Evolutionary conservation across 2,888 invertebrate genomes (phyloP), one percentile per base, ranked within the genome.

Genomic region (Cephus runcator): DNA sequence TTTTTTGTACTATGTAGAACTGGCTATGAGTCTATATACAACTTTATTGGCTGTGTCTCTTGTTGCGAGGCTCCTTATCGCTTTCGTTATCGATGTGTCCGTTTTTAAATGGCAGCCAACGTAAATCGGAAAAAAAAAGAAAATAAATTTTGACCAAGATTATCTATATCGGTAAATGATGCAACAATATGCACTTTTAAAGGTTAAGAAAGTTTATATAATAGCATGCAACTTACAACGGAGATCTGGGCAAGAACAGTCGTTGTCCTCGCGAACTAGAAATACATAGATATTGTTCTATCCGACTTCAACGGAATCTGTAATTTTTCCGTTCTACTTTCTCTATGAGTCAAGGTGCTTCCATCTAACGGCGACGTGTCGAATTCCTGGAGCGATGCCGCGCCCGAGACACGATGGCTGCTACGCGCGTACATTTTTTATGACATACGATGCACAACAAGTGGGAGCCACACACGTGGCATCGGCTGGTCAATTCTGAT

Each of bases 311-410:
- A 56, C 23, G 56, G 23, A 23, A 56, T 56, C 56, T 56, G 23
- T 56, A 6, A 56, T 56, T 56, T 56, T 56, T 56, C 56, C 56
- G 56, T 56, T 56, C 56, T 6, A 23, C 56, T 56, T 56, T 56
- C 56, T 56, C 56, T 56, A 6, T 2, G 56, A 56, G 69, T 75
- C 74, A 68, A 73, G 73, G 85, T 79, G 82, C 77, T 83, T 79
- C 85, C 85, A 85, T 84, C 85, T 81, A 74, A 80, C 82, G 84
- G 82, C 79, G 80, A 69, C 73, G 34, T 30, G 33, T 71, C 76
- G 76, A 82, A 82, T 79, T 80, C 78, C 73, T 76, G 35, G 69
- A 77, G 75, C 76, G 69, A 80, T 74, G 74, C 73, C 79, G 81
- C 80, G 79, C 35, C 34, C 71, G 69, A 68, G 74, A 71, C 80